These are phyloP conservation scores for Furnarius figulus DNA, from an alignment of 2,113 vertebrate species.

Conservation along the genomic window DNA sequence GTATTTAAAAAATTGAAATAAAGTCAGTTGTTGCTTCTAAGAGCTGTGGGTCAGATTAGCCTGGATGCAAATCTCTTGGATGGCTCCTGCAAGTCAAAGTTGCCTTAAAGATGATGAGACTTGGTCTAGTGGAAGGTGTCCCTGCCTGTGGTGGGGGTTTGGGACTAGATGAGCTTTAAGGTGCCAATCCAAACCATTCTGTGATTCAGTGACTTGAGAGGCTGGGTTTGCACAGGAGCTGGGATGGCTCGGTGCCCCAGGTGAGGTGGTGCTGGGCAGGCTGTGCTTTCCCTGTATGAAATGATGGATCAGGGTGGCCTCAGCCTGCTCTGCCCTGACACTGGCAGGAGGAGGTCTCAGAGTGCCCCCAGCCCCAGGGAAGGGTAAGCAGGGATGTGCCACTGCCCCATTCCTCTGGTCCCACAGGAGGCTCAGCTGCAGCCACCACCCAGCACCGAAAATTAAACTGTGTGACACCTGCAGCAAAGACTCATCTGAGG, in stretches of 20 bases:
- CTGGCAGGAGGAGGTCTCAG: background rate
- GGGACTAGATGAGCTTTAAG: background rate
- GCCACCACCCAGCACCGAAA: background rate
- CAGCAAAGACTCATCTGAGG: background rate
- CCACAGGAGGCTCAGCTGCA: background rate
- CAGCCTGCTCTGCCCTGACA: background rate
- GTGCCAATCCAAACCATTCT: background rate
- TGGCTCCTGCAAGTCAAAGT: background rate
- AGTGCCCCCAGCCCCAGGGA: accelerated
- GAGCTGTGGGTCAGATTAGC: background rate
- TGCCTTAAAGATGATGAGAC: background rate
- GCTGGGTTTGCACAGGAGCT: too few relatives aligned
- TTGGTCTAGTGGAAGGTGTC: background rate
- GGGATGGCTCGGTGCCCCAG: background rate
- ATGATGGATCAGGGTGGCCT: background rate
- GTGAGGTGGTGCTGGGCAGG: background rate
- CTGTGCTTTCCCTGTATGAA: background rate
- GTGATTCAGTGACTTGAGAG: background rate
- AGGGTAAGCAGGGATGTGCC: background rate
- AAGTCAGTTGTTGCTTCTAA: background rate
- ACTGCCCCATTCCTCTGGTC: background rate
- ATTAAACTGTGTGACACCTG: background rate
- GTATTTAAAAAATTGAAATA: background rate
- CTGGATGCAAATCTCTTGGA: background rate
- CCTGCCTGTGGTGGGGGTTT: background rate